Evolutionary conservation across 1,140 invertebrate species (phyloP), one percentile per base, ranked within the genome.

Genomic region (Drosophila serrata): DNA sequence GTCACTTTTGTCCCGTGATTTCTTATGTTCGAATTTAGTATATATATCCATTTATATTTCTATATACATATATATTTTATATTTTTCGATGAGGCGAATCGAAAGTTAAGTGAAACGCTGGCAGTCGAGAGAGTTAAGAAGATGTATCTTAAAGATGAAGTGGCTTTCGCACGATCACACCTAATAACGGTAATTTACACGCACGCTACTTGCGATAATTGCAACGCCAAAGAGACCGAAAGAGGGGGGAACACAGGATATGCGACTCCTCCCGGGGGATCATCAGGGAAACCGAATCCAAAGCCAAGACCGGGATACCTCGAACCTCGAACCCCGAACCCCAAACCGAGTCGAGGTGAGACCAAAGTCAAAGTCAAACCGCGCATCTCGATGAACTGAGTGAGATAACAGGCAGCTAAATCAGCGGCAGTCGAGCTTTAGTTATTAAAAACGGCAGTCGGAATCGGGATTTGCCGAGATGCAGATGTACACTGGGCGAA

Each of bases 161-260:
- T 48, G 57, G 68, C 76, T 67, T 84, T 85, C 69, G 84, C 90
- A 91, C 90, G 90, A 91, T 90, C 85, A 80, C 90, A 90, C 74
- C 85, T 92, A 92, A 92, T 92, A 92, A 92, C 91, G 91, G 91
- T 92, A 91, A 92, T 92, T 92, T 92, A 79, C 82, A 87, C 81
- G 79, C 81, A 90, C 81, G 81, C 82, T 82, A 86, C 81, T 75
- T 70, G 70, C 74, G 65, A 76, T 86, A 82, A 82, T 82, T 85
- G 65, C 81, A 33, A 65, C 61, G 55, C 64, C 78, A 79, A 82
- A 82, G 63, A 58, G 81, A 62, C 15, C 65, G 76, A 76, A 60
- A 63, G 64, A 60, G 48, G 48, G 6, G 12, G 13, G 22, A 8
- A 13, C 53, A 68, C 81, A 90, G 85, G 84, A 88, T 90, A 80